Percentiles rank a stretch among this genome's conserved stretches.
Conservation (phyloP, 2,888 invertebrate genomes). For the Monochamus alternatus region DNA sequence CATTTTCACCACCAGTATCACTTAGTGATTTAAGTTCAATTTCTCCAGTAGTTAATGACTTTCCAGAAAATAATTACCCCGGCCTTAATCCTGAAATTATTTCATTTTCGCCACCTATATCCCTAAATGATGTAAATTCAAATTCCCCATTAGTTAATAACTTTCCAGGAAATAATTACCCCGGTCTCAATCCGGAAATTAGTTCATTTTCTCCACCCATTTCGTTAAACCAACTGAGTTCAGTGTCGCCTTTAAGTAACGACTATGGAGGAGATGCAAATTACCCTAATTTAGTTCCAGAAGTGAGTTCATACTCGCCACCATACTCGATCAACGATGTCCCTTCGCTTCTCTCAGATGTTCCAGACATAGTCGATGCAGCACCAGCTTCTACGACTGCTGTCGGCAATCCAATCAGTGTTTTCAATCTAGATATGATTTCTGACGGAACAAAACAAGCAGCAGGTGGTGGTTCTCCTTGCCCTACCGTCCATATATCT, state of each 20-base stretch:
- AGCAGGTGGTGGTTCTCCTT: slow-evolving; percentile 59
- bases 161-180: slow-evolving; percentile 48
- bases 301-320: slow-evolving; percentile 66
- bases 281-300: slow-evolving; percentile 55
- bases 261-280: slow-evolving; percentile 12
- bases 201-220: slow-evolving; percentile 65
- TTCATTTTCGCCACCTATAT: slow-evolving; percentile 64
- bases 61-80: slow-evolving; percentile 52
- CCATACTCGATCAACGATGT: slow-evolving; percentile 58
- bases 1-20: slow-evolving; percentile 64
- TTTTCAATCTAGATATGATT: slow-evolving; percentile 62
- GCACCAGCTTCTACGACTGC: slow-evolving; percentile 31
- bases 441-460: slow-evolving; percentile 56
- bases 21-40: slow-evolving; percentile 36
- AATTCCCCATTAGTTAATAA: neutral
- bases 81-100: slow-evolving; percentile 64
- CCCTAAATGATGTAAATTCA: slow-evolving; percentile 41
- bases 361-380: slow-evolving; percentile 18
- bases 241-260: slow-evolving; percentile 30
- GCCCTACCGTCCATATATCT: slow-evolving; percentile 75
- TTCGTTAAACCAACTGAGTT: slow-evolving; percentile 43
- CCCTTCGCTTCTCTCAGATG: slow-evolving; percentile 17
- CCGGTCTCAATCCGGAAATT: slow-evolving; percentile 64
- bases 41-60: neutral
- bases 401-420: slow-evolving; percentile 57